These are phyloP conservation scores for Percina caprodes DNA, from an alignment of 2,113 vertebrate genomes.

Conservation along the genomic window DNA sequence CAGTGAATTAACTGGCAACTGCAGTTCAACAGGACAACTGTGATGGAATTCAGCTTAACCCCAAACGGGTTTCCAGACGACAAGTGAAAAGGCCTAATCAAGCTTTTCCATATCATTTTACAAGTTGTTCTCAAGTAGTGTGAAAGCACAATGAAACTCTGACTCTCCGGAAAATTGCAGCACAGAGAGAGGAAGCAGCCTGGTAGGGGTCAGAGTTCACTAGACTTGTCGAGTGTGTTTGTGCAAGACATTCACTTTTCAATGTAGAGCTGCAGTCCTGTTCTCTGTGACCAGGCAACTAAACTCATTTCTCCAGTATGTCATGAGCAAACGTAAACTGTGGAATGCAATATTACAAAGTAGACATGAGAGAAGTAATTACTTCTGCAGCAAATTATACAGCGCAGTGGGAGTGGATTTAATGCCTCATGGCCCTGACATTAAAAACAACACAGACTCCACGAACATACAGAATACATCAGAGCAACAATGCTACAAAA, in stretches of 20 bases:
- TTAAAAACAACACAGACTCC: neutral
- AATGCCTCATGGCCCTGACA: neutral
- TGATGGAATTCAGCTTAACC: slow-evolving; percentile 12
- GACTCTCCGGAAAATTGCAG: slow-evolving; percentile 13
- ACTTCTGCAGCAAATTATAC: neutral
- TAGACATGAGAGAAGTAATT: slow-evolving; percentile 1
- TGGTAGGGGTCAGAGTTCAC: slow-evolving; percentile 44
- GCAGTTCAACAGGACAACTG: slow-evolving; percentile 10
- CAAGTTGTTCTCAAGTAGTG: slow-evolving; percentile 29
- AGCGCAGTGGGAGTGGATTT: neutral
- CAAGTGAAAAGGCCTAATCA: slow-evolving; percentile 16
- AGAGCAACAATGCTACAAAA: neutral
- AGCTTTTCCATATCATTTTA: slow-evolving; percentile 54
- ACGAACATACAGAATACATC: neutral
- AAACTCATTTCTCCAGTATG: neutral
- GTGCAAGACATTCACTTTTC: neutral
- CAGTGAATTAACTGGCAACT: neutral
- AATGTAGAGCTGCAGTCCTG: neutral
- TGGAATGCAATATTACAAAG: neutral
- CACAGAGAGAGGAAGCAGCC: slow-evolving; percentile 26
- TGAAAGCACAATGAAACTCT: slow-evolving; percentile 3
- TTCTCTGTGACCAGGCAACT: neutral
- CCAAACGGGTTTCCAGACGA: slow-evolving; percentile 55
- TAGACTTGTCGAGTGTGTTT: slow-evolving; percentile 29
- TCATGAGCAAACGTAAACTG: neutral